Base-by-base conservation (phyloP, 2,113 vertebrate genomes). In the Oryzias curvinotus region DNA sequence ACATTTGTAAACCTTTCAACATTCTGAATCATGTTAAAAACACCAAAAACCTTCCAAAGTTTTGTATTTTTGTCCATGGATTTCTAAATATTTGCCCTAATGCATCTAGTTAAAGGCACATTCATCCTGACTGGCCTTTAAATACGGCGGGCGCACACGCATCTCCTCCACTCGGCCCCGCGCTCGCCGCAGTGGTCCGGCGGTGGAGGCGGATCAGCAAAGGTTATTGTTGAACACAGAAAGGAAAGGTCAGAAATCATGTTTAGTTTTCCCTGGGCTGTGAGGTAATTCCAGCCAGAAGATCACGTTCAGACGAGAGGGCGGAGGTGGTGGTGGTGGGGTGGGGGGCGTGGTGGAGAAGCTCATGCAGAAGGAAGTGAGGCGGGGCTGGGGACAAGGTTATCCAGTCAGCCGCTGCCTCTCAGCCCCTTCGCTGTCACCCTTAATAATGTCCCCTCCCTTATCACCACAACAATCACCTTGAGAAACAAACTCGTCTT, bases 221-320 rank as follows among this genome's bases (percentile, higher is more conserved):
- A 92, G 91, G 89, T 92, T 86, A 89, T 83, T 88, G 87, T 91
- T 87, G 88, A 91, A 92, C 90, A 91, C 85, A 83, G 84, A 85
- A 91, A 88, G 83, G 85, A 91, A 92, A 91, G 92, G 91, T 91
- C 91, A 91, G 88, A 87, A 90, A 91, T 91, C 90, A 89, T 91
- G 92, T 91, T 91, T 90, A 86, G 89, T 92, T 89, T 90, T 91
- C 83, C 87, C 73, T 78, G 52, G 85, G 85, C 88, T 76, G 82
- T 57, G 88, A 90, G 83, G 85, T 88, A 90, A 92, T 90, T 91
- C 85, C 86, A 84, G 82, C 84, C 72, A 83, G 88, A 89, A 90
- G 87, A 91, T 90, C 90, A 88, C 84, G 83, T 91, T 87, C 81
- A 83, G 87, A 85, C 61, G 85, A 88, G 80, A 80, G 80, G 54